Base-by-base conservation (phyloP, 1,140 invertebrate species). In the Drosophila saltans region DNA sequence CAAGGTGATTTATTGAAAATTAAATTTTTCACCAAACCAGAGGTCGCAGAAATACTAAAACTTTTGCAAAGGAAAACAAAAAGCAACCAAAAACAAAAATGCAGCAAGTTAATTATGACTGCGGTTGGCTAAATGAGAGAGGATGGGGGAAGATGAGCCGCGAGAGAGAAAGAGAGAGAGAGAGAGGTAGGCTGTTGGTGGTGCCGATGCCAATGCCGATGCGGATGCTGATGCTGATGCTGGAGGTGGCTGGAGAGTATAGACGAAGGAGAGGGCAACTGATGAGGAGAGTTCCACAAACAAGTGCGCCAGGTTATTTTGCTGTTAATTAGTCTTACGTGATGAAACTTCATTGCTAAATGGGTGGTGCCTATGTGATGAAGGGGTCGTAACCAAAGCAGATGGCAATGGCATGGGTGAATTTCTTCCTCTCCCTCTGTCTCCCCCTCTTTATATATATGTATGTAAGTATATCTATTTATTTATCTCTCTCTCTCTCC, bases 241-340 rank as follows among this genome's bases (percentile, higher is more conserved):
- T 45, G 40, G n/a, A 9, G 57, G 33, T 43, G 48, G 45, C 21
- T 30, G 48, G 58, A 16, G 3, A 11, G 28, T n/a, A 16, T 28
- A 48, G 39, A 26, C 8, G 36, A 24, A 24, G 45, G 63, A 28
- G 36, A 39, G 60, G 72, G 66, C 58, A 66, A 70, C 75, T 36
- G 6, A 4, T 36, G 33, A 36, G 72, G 65, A 75, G 74, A 70
- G 74, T 65, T 71, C 67, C 62, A 76, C 80, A 83, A 84, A 84
- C 81, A 85, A 86, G 83, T 86, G 83, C 76, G 72, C 83, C 66
- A 77, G 83, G 80, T 88, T 88, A 88, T 88, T 86, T 88, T 69
- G 80, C 83, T 77, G 83, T 86, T 86, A 86, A 86, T 86, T 88
- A 86, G 83, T 86, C 73, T 77, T 88, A 83, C 84, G 83, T 86